Evolutionary conservation across 2,888 invertebrate species (phyloP).

Genomic region (Tigriopus californicus): DNA sequence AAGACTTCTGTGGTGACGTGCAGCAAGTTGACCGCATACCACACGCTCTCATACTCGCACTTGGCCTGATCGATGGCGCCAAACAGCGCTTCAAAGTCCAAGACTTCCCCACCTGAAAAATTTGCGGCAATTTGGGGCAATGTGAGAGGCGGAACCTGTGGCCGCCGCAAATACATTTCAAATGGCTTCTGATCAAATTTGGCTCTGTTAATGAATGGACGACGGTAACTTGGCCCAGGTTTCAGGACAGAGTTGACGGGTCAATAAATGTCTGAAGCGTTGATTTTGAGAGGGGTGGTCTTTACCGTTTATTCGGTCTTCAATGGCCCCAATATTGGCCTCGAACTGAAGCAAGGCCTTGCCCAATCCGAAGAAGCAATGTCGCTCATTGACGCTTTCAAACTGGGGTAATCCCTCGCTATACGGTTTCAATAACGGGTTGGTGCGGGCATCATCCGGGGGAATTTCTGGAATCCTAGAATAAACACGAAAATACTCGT

Average conservation of each 20-base stretch:
- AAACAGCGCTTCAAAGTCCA: constrained; percentile 5
- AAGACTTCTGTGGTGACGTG: constrained; percentile 4
- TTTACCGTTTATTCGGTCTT: constrained; percentile 35
- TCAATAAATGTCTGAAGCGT: no score
- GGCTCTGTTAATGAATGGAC: no score
- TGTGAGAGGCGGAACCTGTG: no score
- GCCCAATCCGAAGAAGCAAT: constrained; percentile 63
- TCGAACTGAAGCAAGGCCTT: constrained; percentile 65
- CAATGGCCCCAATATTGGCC: constrained; percentile 47
- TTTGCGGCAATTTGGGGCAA: no score
- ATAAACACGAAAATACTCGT: no score
- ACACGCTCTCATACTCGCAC: constrained; percentile 9
- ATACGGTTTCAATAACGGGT: constrained; percentile 38
- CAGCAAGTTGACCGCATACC: constrained; percentile 8
- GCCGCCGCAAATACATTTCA: no score
- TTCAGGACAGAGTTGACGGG: no score
- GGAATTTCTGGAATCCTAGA: constrained; percentile 36
- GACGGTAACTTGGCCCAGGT: no score
- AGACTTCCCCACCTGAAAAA: neutral
- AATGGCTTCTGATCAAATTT: no score
- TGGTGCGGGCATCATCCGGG: constrained; percentile 52
- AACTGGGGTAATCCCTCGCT: constrained; percentile 53
- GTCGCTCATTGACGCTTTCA: constrained; percentile 55
- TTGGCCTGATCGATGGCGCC: neutral
- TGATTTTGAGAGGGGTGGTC: no score